Conservation (phyloP, 2,797 vertebrate genomes). For the Platalea minor region DNA sequence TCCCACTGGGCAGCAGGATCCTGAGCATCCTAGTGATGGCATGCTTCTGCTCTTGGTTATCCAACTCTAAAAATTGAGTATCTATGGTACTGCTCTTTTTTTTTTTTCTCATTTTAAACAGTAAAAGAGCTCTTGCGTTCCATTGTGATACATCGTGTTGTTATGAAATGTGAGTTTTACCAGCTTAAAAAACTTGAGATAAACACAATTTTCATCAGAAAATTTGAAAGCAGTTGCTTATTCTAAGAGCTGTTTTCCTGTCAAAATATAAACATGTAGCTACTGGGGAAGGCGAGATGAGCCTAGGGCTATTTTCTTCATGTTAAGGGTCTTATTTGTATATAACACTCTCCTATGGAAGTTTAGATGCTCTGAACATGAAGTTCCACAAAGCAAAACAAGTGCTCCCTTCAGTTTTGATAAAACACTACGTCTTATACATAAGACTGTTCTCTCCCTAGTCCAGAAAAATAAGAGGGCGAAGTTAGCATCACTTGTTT, state of each 20-base stretch:
- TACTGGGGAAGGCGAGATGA: neutral
- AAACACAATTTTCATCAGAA: neutral
- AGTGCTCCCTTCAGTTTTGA: neutral
- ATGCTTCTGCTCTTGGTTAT: neutral
- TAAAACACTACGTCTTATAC: neutral
- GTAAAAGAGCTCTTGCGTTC: neutral
- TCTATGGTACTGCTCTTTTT: neutral
- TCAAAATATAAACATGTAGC: neutral
- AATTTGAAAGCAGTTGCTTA: neutral
- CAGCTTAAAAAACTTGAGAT: neutral
- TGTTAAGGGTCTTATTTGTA: neutral
- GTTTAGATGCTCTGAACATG: neutral
- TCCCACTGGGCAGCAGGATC: neutral
- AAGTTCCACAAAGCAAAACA: neutral
- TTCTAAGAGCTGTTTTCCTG: neutral
- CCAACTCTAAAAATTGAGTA: neutral
- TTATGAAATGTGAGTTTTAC: neutral
- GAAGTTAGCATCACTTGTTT: neutral
- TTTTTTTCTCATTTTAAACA: neutral
- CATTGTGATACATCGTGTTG: neutral
- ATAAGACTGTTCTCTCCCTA: neutral
- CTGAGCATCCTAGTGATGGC: neutral
- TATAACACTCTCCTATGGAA: neutral
- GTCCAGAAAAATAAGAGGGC: neutral
- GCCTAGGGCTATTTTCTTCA: neutral